These are phyloP conservation scores for Reticulitermes lucifugus DNA, from an alignment of 2,888 invertebrate species.

Conservation along the genomic window DNA sequence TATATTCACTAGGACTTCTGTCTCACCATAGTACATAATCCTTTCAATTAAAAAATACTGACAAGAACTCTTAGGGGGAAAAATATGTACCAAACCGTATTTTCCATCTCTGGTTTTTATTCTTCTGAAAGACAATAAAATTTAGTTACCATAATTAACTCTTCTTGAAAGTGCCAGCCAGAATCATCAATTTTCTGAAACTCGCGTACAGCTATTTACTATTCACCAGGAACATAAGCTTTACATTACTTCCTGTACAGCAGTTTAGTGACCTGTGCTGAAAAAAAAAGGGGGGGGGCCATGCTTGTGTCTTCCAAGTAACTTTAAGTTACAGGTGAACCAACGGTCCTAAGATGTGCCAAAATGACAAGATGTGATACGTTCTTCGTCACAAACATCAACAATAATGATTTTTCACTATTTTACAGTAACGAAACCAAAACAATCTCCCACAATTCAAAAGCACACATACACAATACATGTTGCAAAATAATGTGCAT, in stretches of 20 bases:
- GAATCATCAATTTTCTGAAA: neutral
- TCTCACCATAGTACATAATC: neutral
- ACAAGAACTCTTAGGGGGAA: conserved; percentile 11
- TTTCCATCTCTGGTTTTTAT: neutral
- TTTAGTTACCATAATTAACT: neutral
- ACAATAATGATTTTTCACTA: neutral
- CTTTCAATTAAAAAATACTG: conserved; percentile 18
- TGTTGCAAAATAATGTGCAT: no score
- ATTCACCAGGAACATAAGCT: neutral
- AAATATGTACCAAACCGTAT: neutral
- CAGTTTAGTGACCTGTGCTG: neutral
- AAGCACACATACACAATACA: no score
- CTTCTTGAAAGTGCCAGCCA: neutral
- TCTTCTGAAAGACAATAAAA: neutral
- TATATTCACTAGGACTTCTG: conserved; percentile 3
- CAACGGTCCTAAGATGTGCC: neutral
- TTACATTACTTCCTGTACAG: neutral
- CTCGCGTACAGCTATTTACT: neutral
- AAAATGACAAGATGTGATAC: neutral
- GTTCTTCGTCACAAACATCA: neutral
- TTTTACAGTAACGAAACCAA: neutral
- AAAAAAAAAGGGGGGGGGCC: no score
- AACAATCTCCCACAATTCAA: neutral
- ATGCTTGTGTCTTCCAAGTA: neutral
- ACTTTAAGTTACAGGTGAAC: neutral